A percentile compares a stretch with the other conserved stretches of the same genome.
These are phyloP conservation scores for Stegodyphus mimosarum DNA, from an alignment of 1,140 invertebrate genomes.

Conservation along the genomic window DNA sequence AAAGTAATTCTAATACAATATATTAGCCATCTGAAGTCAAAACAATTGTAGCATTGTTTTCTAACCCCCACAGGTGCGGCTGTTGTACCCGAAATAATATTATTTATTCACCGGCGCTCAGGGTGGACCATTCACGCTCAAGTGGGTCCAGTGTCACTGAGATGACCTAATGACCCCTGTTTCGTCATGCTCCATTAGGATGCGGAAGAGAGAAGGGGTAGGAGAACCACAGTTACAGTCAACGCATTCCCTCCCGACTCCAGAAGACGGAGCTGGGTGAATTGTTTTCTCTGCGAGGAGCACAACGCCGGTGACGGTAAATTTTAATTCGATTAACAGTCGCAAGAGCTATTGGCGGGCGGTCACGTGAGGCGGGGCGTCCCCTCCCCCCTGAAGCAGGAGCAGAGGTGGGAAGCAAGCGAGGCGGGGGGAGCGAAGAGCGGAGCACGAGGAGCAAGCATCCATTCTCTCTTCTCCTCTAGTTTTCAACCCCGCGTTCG, in stretches of 20 bases:
- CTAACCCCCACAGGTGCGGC: no score
- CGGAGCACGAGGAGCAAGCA: constrained; percentile 51
- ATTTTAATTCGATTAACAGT: constrained; percentile 61
- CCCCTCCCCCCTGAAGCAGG: background rate
- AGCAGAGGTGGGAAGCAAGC: background rate
- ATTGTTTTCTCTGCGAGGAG: constrained; percentile 47
- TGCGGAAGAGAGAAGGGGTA: background rate
- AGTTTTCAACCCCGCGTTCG: constrained; percentile 45
- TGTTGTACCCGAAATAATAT: no score
- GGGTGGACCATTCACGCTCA: constrained; percentile 20
- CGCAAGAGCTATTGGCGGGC: constrained; percentile 59
- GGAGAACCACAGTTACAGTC: background rate
- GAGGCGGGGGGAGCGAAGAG: background rate
- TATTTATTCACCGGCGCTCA: no score
- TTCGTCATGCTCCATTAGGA: constrained; percentile 58
- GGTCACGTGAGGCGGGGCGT: constrained; percentile 54
- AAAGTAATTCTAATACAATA: no score
- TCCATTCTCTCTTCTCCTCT: constrained; percentile 54
- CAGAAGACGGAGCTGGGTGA: constrained; percentile 14
- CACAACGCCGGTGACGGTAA: constrained; percentile 56
- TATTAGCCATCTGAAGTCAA: no score
- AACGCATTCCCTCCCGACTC: background rate
- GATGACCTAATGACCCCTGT: constrained; percentile 59
- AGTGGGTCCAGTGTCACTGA: constrained; percentile 53
- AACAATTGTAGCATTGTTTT: no score